A percentile compares a stretch with the other conserved stretches of the same genome.
phyloP scores from a whole-genome alignment of 2,888 invertebrate genomes.

The Macropis europaea region DNA sequence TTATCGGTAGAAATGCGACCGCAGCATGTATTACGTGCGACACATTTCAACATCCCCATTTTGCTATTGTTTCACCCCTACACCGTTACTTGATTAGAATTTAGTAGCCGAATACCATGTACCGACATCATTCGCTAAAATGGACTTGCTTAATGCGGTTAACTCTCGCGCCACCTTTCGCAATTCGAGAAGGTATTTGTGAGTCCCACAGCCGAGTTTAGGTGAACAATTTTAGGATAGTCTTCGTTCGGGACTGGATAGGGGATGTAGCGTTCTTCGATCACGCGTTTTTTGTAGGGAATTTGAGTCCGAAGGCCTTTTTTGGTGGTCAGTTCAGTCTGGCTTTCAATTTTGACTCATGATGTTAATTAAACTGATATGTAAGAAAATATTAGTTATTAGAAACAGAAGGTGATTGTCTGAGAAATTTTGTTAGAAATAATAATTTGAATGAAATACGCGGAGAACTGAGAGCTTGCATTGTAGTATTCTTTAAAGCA shows the following conservation, averaged over 20 bases:
- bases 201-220: slow-evolving; percentile 50
- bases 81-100: slow-evolving; percentile 54
- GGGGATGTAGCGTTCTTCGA: slow-evolving; percentile 19
- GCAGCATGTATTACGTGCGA: slow-evolving; percentile 46
- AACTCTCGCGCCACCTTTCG: too few species aligned
- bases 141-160: slow-evolving; percentile 6
- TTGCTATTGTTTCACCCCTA: slow-evolving; percentile 51
- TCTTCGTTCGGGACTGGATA: slow-evolving; percentile 29
- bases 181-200: slow-evolving; percentile 23
- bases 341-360: too few species aligned
- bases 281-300: slow-evolving; percentile 21
- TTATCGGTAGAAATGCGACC: slow-evolving; percentile 16
- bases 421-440: too few species aligned
- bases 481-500: too few species aligned
- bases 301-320: too few species aligned
- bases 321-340: too few species aligned
- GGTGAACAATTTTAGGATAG: slow-evolving; percentile 36
- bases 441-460: too few species aligned
- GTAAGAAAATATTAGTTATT: too few species aligned
- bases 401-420: too few species aligned
- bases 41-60: slow-evolving; percentile 44
- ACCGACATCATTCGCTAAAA: slow-evolving; percentile 38
- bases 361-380: too few species aligned
- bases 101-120: slow-evolving; percentile 59
- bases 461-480: too few species aligned